A percentile compares a stretch with the other conserved stretches of the same genome.
Evolutionary conservation across 2,113 vertebrate species (phyloP).

Genomic region (Xiphorhynchus elegans): DNA sequence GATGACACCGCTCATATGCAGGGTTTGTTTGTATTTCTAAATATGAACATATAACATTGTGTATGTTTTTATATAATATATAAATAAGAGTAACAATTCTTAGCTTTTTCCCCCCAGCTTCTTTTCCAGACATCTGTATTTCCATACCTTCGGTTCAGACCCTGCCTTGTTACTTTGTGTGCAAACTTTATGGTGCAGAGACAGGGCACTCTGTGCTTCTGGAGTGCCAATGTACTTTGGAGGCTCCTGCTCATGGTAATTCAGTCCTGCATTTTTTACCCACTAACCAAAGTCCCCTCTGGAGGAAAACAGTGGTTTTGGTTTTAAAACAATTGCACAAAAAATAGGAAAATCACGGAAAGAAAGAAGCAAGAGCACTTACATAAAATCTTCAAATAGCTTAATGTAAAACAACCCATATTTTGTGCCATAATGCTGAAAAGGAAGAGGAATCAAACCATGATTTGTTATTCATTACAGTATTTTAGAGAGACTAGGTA

Average conservation of each 20-base stretch:
- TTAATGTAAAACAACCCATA: background rate
- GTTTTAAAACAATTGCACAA: background rate
- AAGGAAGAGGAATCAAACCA: background rate
- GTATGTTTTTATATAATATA: background rate
- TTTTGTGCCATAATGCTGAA: background rate
- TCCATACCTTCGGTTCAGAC: background rate
- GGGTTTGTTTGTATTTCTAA: background rate
- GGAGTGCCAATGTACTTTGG: fast-evolving
- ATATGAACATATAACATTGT: background rate
- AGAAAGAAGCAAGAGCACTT: background rate
- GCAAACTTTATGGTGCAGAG: background rate
- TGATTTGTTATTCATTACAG: background rate
- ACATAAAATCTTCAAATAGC: background rate
- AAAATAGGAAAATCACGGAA: background rate
- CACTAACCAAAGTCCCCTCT: background rate
- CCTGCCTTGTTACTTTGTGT: no score
- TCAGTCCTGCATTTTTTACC: background rate
- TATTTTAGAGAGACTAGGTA: background rate
- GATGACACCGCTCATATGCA: fast-evolving
- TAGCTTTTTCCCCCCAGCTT: background rate
- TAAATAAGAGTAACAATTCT: background rate
- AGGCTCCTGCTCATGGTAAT: background rate
- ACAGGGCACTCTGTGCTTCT: background rate
- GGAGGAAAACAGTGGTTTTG: background rate
- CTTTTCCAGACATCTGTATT: background rate